Conservation (phyloP, 2,888 invertebrate genomes). For the Dynastes grantii region DNA sequence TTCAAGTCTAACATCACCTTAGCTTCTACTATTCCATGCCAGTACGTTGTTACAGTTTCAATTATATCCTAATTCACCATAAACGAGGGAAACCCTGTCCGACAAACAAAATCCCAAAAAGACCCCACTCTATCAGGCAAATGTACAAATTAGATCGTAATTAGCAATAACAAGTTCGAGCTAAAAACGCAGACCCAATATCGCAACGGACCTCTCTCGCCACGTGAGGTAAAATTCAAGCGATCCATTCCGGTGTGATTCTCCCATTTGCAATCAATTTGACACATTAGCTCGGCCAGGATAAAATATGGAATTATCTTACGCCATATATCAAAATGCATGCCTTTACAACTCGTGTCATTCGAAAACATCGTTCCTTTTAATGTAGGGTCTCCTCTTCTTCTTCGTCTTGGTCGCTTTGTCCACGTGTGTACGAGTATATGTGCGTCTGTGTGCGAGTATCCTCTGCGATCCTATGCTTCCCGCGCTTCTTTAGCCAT, state of each 20-base stretch:
- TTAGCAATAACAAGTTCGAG: slow-evolving; percentile 33
- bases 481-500: neutral
- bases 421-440: neutral
- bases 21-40: no score
- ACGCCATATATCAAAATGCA: slow-evolving; percentile 55
- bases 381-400: neutral
- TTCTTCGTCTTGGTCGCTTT: slow-evolving; percentile 5
- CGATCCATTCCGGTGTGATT: slow-evolving; percentile 31
- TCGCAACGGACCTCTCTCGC: slow-evolving; percentile 5
- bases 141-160: slow-evolving; percentile 27
- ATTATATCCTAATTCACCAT: no score
- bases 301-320: slow-evolving; percentile 53
- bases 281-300: slow-evolving; percentile 55
- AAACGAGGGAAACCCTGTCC: no score
- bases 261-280: slow-evolving; percentile 55
- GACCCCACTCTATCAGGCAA: neutral
- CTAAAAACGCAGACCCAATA: neutral
- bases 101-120: neutral
- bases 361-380: slow-evolving; percentile 33
- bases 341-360: slow-evolving; percentile 45
- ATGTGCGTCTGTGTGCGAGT: neutral
- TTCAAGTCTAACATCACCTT: no score
- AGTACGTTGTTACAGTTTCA: no score
- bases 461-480: neutral
- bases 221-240: slow-evolving; percentile 51